These are phyloP conservation scores for Pan troglodytes DNA, from an alignment of 2,113 vertebrate genomes.

Conservation along the genomic window DNA sequence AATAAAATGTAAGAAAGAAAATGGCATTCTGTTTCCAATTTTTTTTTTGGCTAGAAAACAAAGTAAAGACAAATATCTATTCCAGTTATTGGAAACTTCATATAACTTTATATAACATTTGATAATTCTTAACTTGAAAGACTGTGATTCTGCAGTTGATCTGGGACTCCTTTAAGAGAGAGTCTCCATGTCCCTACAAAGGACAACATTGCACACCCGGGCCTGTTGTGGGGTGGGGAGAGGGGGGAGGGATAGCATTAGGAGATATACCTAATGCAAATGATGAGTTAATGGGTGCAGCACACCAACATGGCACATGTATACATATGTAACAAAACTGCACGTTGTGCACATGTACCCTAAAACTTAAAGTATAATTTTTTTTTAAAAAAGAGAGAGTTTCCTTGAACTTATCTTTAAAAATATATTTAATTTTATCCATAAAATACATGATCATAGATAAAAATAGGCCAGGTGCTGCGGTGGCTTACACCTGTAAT, in stretches of 20 bases:
- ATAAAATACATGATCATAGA: not conserved
- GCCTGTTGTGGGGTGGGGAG: too few species aligned
- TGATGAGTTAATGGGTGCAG: too few species aligned
- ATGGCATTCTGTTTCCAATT: not conserved
- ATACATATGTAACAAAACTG: too few species aligned
- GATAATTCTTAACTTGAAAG: not conserved
- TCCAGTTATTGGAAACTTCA: not conserved
- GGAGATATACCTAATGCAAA: too few species aligned
- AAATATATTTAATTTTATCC: not conserved
- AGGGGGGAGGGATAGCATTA: too few species aligned
- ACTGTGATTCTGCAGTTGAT: not conserved
- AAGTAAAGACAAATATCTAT: not conserved
- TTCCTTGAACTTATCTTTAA: not conserved
- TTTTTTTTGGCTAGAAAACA: not conserved
- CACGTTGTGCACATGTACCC: too few species aligned
- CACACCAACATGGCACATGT: too few species aligned
- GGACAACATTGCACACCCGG: too few species aligned
- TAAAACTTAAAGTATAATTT: too few species aligned
- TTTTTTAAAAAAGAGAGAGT: not conserved
- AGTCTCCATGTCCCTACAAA: too few species aligned
- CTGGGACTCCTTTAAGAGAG: not conserved
- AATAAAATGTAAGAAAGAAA: not conserved
- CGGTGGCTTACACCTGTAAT: too few species aligned
- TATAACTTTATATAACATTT: not conserved
- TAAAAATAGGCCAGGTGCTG: not conserved